Percentiles rank a stretch among this genome's conserved stretches.
These are phyloP conservation scores for Heliopora coerulea DNA, from an alignment of 92 coral and sea anemone genomes.

Conservation along the genomic window DNA sequence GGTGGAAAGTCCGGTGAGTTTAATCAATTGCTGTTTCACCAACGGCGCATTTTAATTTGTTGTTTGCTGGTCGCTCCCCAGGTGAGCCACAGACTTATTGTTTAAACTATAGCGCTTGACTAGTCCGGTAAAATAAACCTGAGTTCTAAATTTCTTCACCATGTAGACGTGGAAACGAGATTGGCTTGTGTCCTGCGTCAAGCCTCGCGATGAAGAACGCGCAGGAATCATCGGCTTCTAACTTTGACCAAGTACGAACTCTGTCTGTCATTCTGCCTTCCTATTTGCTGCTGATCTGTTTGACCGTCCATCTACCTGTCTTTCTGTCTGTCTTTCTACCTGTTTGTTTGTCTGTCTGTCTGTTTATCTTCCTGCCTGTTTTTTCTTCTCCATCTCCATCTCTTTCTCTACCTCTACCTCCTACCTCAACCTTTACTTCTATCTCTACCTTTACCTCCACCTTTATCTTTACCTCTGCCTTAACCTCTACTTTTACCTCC, in stretches of 20 bases:
- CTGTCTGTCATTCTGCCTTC: background rate
- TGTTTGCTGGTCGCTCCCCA: too few relatives aligned
- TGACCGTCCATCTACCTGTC: background rate
- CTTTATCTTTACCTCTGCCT: too few relatives aligned
- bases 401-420: background rate
- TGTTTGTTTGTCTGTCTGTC: conserved; percentile 8
- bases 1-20: conserved; percentile 94
- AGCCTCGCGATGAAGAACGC: conserved; percentile 52
- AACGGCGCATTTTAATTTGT: background rate
- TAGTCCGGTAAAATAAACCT: too few relatives aligned
- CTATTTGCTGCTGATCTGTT: background rate
- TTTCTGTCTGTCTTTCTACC: background rate
- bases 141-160: too few relatives aligned
- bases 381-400: background rate
- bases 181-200: conserved; percentile 90
- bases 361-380: background rate
- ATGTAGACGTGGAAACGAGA: conserved; percentile 57
- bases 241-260: background rate
- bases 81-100: too few relatives aligned
- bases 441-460: background rate
- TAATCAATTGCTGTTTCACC: background rate
- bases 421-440: background rate
- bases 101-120: too few relatives aligned
- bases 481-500: background rate
- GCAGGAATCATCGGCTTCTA: background rate